A percentile compares a stretch with the other conserved stretches of the same genome.
Conservation (phyloP, 2,113 vertebrate species). For the Salvelinus fontinalis region DNA sequence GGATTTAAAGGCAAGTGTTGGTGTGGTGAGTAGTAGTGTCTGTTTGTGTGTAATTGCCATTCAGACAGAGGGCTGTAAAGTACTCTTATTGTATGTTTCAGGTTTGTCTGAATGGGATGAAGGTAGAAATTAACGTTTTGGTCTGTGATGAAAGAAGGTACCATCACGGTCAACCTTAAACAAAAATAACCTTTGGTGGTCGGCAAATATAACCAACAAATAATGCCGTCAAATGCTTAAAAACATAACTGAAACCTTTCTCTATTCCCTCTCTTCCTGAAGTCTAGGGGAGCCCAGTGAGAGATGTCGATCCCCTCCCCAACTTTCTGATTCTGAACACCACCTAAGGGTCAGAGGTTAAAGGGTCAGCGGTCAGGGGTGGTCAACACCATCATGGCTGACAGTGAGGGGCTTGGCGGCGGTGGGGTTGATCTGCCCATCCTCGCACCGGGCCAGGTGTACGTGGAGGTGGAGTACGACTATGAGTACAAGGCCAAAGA, state of each 20-base stretch:
- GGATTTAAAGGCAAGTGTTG: conserved; percentile 8
- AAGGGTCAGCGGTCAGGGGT: conserved; percentile 2
- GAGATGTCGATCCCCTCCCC: conserved; percentile 81
- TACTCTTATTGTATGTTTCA: too few species aligned
- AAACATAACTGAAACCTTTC: background rate
- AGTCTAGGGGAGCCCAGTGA: conserved; percentile 27
- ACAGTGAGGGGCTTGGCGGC: conserved; percentile 74
- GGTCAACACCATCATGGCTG: conserved; percentile 81
- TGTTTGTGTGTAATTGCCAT: conserved; percentile 14
- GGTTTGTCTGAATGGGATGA: too few species aligned
- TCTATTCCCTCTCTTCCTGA: conserved; percentile 22
- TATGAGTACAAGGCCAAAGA: conserved; percentile 96
- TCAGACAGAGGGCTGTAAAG: too few species aligned
- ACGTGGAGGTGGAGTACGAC: conserved; percentile 94
- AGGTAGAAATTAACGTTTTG: background rate
- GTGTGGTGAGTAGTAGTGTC: background rate
- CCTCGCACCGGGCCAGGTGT: conserved; percentile 79
- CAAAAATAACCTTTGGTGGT: too few species aligned
- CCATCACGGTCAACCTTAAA: too few species aligned
- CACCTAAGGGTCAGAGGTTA: background rate
- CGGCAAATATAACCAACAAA: too few species aligned
- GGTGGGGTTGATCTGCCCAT: conserved; percentile 48
- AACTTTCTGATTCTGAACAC: conserved; percentile 73
- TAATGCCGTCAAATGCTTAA: background rate
- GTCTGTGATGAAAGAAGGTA: background rate